phyloP scores from a whole-genome alignment of 2,888 invertebrate species.

The Amiota mariae region DNA sequence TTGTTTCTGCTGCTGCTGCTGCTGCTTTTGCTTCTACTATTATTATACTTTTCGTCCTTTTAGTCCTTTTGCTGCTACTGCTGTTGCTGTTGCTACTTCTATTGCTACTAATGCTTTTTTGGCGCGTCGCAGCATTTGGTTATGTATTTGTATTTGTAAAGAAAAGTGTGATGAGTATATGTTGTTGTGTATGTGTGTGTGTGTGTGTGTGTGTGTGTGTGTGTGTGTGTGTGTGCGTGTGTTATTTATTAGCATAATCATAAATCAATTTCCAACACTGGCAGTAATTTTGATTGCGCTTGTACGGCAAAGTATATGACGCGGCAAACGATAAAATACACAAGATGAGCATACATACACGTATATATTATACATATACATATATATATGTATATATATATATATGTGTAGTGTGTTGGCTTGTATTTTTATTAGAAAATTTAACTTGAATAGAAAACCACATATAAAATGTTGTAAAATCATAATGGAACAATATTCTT shows the following conservation, averaged over 20 bases:
- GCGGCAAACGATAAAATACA: too few species aligned
- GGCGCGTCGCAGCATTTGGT: too few species aligned
- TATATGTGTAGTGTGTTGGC: neutral
- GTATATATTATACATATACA: neutral
- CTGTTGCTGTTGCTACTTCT: too few species aligned
- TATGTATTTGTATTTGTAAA: too few species aligned
- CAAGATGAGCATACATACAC: neutral
- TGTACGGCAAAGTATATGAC: neutral
- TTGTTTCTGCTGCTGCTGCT: too few species aligned
- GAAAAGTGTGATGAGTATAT: too few species aligned
- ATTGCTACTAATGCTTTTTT: too few species aligned
- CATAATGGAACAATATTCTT: neutral
- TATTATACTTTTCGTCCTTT: too few species aligned
- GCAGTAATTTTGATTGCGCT: constrained; percentile 21
- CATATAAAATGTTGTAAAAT: neutral
- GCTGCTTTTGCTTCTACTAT: too few species aligned
- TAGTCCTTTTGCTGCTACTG: too few species aligned
- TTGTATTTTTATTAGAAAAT: neutral
- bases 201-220: neutral
- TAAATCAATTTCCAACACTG: constrained; percentile 22
- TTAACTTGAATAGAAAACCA: neutral
- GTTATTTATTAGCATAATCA: constrained; percentile 24
- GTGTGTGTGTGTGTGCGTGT: neutral
- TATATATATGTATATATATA: neutral
- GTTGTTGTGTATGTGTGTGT: neutral